Percentiles rank a stretch among this genome's conserved stretches.
Evolutionary conservation across 2,797 vertebrate species (phyloP).

Genomic region (Bradypodion pumilum): DNA sequence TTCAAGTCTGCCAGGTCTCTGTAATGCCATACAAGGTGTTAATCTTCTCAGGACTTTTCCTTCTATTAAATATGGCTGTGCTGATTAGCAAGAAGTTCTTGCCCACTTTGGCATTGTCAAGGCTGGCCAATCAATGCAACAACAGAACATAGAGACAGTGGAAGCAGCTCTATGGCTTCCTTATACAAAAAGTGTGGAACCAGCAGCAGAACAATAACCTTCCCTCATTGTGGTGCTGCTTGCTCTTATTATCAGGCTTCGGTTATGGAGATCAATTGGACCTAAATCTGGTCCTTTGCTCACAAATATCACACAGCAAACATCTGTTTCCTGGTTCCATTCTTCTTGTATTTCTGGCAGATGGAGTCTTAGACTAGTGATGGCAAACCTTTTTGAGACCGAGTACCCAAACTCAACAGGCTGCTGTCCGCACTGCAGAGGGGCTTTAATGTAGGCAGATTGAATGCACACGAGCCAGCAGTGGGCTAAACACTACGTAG

Average conservation of each 20-base stretch:
- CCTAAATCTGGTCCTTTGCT: neutral
- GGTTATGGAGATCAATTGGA: neutral
- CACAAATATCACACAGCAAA: neutral
- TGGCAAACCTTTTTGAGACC: too few relatives aligned
- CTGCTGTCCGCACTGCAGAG: too few relatives aligned
- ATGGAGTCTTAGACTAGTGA: neutral
- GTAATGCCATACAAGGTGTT: conserved; percentile 8
- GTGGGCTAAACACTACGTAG: too few relatives aligned
- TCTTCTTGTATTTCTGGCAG: neutral
- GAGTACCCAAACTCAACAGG: too few relatives aligned
- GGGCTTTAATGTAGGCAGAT: too few relatives aligned
- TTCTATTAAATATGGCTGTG: neutral
- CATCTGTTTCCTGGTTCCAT: conserved; percentile 2
- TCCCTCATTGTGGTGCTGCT: neutral
- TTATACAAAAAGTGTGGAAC: neutral
- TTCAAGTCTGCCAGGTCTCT: neutral
- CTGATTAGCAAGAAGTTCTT: neutral
- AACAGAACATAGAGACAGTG: neutral
- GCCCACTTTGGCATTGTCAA: too few relatives aligned
- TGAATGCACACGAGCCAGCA: too few relatives aligned
- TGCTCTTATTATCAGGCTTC: neutral
- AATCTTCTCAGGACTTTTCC: neutral
- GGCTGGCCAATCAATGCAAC: neutral
- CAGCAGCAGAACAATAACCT: neutral
- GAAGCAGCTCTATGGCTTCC: neutral